Evolutionary conservation across 2,113 vertebrate genomes (phyloP), one percentile per base, ranked within the genome.

Genomic region (Tragelaphus strepsiceros): DNA sequence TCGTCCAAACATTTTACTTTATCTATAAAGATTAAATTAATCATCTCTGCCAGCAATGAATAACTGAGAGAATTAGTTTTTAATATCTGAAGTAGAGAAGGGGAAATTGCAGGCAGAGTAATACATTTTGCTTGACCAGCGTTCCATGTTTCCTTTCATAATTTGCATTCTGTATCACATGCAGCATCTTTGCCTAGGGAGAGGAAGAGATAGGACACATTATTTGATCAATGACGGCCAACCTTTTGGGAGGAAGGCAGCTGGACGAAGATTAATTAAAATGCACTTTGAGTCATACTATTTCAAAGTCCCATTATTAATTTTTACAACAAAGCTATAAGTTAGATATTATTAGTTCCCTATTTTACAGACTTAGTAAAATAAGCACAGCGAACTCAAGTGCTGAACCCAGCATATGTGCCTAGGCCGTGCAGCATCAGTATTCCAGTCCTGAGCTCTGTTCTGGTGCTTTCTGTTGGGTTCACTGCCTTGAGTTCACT

Each of bases 21-120:
- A 98, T 96, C 97, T 97, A 32, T 88, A 92, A 96, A 98, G 97
- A 96, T 98, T 97, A 97, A 98, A 97, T 98, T 97, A 98, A 97
- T 97, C 94, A 96, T 95, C 95, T 96, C 90, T 97, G 92, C 84
- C 92, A 97, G 94, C 90, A 93, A 94, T 98, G 95, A 97, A 97
- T 97, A 97, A 95, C 90, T 46, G 74, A 97, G 96, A 92, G 94
- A 97, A 98, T 86, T 92, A 92, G 90, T 96, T 98, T 96, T 97
- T 97, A 94, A 95, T 96, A 93, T 96, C 88, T 97, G 77, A 32
- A 94, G 35, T 91, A 83, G 54, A 80, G 59, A 90, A 98, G 74
- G 84, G 81, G 82, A 96, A 97, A 97, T 93, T 97, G 84, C 87
- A 94, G 28, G 28, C 74, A 90, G 87, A 84, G 51, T 13, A 96